Evolutionary conservation across 2,888 invertebrate species (phyloP).

Genomic region (Pseudococcus viburni): DNA sequence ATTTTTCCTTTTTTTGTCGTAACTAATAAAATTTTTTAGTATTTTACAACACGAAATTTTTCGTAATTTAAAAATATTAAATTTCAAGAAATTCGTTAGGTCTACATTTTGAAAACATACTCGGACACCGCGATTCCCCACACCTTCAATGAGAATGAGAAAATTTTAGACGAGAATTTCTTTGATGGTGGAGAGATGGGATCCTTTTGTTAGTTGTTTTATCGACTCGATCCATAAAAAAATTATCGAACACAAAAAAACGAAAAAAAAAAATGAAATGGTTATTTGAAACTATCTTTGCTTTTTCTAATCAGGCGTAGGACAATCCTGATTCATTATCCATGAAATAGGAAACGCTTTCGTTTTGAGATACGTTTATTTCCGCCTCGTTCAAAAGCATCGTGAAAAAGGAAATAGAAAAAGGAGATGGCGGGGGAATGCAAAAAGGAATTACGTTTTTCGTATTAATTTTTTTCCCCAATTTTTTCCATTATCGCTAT

Average conservation of each 20-base stretch:
- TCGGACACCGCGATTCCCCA: background rate
- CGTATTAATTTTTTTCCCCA: background rate
- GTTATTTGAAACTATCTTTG: constrained; percentile 17
- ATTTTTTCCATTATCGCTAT: background rate
- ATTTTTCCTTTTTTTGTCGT: background rate
- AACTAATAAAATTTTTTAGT: background rate
- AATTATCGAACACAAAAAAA: background rate
- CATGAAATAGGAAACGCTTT: constrained; percentile 52
- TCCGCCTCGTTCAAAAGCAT: constrained; percentile 8
- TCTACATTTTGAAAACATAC: background rate
- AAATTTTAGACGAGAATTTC: background rate
- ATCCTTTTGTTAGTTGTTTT: too few relatives aligned
- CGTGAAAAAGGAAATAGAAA: background rate
- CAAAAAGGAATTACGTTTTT: background rate
- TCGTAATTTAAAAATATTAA: background rate
- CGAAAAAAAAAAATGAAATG: background rate
- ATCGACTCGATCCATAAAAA: background rate
- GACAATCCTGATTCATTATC: constrained; percentile 49
- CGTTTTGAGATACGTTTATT: constrained; percentile 17
- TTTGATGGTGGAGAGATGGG: background rate
- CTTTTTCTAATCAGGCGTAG: constrained; percentile 41
- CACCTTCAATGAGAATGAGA: background rate
- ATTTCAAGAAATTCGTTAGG: background rate
- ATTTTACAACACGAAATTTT: background rate
- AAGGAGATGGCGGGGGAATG: background rate